A percentile compares a stretch with the other conserved stretches of the same genome.
phyloP scores from a whole-genome alignment of 2,888 invertebrate species.

The Callyntrura guangdongensis region DNA sequence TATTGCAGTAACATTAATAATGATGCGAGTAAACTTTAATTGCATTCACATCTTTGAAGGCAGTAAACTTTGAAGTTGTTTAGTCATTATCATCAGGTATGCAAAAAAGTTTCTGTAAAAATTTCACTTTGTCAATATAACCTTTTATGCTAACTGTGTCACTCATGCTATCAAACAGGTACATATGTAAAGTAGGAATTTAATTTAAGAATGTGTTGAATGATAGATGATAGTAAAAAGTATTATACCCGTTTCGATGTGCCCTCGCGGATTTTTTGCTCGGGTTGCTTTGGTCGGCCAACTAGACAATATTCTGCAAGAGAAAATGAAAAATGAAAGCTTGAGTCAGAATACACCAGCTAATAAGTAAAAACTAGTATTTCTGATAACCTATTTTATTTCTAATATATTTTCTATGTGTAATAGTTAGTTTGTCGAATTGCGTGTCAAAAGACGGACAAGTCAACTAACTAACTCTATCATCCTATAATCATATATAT shows the following conservation, averaged over 20 bases:
- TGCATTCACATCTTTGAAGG: background rate
- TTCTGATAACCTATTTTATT: background rate
- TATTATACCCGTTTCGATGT: constrained; percentile 92
- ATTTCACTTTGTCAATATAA: background rate
- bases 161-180: too few species aligned
- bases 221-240: too few species aligned
- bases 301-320: constrained; percentile 92
- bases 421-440: too few species aligned
- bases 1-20: background rate
- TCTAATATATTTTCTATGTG: too few species aligned
- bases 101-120: too few species aligned
- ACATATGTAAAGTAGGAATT: background rate
- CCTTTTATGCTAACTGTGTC: background rate
- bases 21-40: background rate
- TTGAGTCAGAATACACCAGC: background rate
- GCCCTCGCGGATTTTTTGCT: constrained; percentile 94
- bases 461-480: too few species aligned
- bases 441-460: too few species aligned
- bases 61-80: too few species aligned
- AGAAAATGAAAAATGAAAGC: constrained; percentile 44
- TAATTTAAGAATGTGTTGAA: too few species aligned
- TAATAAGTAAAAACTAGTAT: too few species aligned
- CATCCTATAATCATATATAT: too few species aligned
- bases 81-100: too few species aligned
- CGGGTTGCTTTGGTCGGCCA: constrained; percentile 93